Percentiles rank a stretch among this genome's conserved stretches.
Conservation (phyloP, 2,797 vertebrate genomes). For the Yasuhikotakia modesta region DNA sequence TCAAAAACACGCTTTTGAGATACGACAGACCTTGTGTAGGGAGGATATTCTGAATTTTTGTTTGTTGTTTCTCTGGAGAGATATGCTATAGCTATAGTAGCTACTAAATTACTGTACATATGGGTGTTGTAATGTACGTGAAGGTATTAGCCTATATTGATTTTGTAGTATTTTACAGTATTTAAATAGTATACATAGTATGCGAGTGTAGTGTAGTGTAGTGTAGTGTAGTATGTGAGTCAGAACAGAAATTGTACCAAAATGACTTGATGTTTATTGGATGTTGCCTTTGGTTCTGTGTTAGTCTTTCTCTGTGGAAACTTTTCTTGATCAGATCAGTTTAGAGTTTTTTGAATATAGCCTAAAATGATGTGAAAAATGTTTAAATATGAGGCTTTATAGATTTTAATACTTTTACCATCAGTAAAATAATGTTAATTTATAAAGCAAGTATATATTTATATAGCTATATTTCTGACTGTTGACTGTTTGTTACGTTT, state of each 20-base stretch:
- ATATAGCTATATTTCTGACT: conserved; percentile 48
- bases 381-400: too few species aligned
- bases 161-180: conserved; percentile 4
- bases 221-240: background rate
- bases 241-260: background rate
- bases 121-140: too few species aligned
- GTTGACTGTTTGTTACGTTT: conserved; percentile 15
- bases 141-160: background rate
- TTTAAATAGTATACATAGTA: too few species aligned
- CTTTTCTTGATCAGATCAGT: background rate
- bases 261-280: background rate
- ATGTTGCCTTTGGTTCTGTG: background rate
- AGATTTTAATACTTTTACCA: conserved; percentile 47
- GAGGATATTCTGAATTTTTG: conserved; percentile 1
- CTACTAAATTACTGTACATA: too few species aligned
- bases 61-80: background rate
- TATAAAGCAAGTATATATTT: too few species aligned
- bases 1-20: conserved; percentile 38
- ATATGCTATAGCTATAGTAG: background rate
- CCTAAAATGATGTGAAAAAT: too few species aligned
- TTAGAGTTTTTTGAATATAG: background rate
- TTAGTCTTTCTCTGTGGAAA: background rate
- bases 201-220: too few species aligned
- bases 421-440: conserved; percentile 59
- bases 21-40: conserved; percentile 26